Base-by-base conservation (phyloP, 2,888 invertebrate species). In the Eilema depressum region DNA sequence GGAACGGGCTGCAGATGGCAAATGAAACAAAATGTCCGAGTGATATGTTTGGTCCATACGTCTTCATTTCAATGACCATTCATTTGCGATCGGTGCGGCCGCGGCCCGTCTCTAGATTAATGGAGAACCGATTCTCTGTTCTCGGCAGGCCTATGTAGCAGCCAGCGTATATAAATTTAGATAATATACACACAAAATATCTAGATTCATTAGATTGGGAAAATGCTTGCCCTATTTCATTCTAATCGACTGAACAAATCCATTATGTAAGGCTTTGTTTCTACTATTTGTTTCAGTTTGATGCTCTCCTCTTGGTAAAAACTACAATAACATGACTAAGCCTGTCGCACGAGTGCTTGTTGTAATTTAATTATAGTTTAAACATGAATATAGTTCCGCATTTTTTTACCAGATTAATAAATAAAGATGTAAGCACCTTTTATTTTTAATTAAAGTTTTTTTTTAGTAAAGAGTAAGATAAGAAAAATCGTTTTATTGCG, bases 41-140 rank as follows among this genome's bases (percentile, higher is more conserved):
- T 91, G 91, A 92, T 91, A 88, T 91, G 91, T 92, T 90, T 86
- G 88, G 79, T 84, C 89, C 88, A 91, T 92, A 89, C 82, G 86
- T 92, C 92, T 92, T 91, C 89, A 91, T 92, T 91, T 89, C 90
- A 91, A 89, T 90, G 90, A 89, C 90, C 91, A 91, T 92, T 91
- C 90, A 90, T 92, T 92, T 92, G 86, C 89, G 86, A 91, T 89
- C 87, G 88, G 84, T 83, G 84, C 83, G 85, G 83, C 86, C 84
- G 77, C 75, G 76, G 82, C 81, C 84, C 83, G 83, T 85, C 85
- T 82, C 79, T 80, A 89, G 89, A 92, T 92, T 90, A 91, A 93
- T 93, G 88, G 86, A 85, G 79, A 87, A 85, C 85, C 89, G 86
- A 89, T 89, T 90, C 87, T 85, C 85, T 85, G 87, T 83, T 86